Evolutionary conservation across 2,888 invertebrate species (phyloP).

Genomic region (Octonoba sinensis): DNA sequence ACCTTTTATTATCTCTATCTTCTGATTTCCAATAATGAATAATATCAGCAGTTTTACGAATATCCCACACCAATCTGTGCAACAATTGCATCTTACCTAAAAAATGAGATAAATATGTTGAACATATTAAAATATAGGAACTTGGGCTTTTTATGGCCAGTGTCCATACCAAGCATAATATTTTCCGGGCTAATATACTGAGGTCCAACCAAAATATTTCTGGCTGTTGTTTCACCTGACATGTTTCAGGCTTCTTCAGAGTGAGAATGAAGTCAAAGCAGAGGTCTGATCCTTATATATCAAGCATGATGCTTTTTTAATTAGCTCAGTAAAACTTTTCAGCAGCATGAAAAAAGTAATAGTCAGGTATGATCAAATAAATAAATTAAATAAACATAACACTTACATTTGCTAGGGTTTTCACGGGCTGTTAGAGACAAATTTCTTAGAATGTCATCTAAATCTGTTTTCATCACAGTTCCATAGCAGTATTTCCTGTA

Average conservation of each 20-base stretch:
- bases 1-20: conserved; percentile 61
- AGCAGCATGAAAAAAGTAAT: neutral
- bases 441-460: conserved; percentile 43
- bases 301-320: neutral
- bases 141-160: too few relatives aligned
- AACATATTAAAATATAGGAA: too few relatives aligned
- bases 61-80: conserved; percentile 70
- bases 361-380: neutral
- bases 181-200: too few relatives aligned
- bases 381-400: conserved; percentile 4
- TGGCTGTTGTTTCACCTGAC: too few relatives aligned
- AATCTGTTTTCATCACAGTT: conserved; percentile 35
- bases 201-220: too few relatives aligned
- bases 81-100: conserved; percentile 68
- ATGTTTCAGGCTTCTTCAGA: too few relatives aligned
- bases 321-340: neutral
- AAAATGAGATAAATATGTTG: conserved; percentile 13
- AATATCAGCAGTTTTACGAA: conserved; percentile 63
- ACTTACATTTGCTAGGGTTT: conserved; percentile 49
- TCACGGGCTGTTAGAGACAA: conserved; percentile 26
- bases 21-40: conserved; percentile 67
- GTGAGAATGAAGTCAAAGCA: too few relatives aligned
- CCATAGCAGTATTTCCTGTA: conserved; percentile 60
- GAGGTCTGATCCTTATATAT: too few relatives aligned
- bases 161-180: too few relatives aligned